A percentile compares a stretch with the other conserved stretches of the same genome.
phyloP scores from a whole-genome alignment of 1,140 invertebrate genomes.

The Melanaphis sacchari region DNA sequence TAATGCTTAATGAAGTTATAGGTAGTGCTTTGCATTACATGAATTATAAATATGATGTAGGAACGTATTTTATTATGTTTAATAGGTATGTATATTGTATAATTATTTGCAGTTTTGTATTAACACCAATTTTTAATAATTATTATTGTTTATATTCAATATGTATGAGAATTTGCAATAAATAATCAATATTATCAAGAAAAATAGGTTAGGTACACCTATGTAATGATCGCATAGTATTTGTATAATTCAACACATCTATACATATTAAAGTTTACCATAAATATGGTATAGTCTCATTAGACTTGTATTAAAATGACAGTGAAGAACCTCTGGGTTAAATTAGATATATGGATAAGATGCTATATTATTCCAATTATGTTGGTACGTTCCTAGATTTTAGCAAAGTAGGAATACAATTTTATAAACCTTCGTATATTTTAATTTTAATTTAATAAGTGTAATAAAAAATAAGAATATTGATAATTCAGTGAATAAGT shows the following conservation, averaged over 20 bases:
- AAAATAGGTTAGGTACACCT: no score
- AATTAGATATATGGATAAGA: no score
- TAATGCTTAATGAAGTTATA: neutral
- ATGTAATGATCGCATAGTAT: no score
- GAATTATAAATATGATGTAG: neutral
- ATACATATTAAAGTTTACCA: neutral
- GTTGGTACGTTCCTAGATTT: neutral
- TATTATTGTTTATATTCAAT: neutral
- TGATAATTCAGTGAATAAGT: no score
- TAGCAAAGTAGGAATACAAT: neutral
- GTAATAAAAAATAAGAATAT: no score
- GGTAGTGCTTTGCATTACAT: neutral
- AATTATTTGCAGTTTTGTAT: neutral
- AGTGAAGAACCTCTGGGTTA: constrained; percentile 7
- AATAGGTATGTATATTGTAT: neutral
- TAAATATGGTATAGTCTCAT: neutral
- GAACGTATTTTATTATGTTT: neutral
- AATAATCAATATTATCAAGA: neutral
- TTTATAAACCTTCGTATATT: neutral
- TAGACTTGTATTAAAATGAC: neutral
- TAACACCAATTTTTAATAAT: neutral
- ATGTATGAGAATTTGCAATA: neutral
- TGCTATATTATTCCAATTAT: neutral
- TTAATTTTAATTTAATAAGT: neutral
- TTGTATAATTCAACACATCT: no score